Conservation (phyloP, 2,797 vertebrate species). For the Muscicapa comitata region DNA sequence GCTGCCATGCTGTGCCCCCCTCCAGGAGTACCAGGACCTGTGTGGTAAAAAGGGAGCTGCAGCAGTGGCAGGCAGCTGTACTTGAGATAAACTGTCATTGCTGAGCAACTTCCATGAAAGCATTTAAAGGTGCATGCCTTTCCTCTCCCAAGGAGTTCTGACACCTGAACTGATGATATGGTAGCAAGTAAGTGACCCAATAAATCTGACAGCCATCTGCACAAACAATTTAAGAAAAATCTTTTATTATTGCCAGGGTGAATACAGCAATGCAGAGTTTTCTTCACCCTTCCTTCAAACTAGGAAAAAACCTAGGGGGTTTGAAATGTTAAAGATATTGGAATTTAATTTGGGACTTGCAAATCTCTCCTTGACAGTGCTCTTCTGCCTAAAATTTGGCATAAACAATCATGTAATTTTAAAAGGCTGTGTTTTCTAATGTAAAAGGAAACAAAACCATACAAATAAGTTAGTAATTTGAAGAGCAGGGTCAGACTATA, state of each 20-base stretch:
- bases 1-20: neutral
- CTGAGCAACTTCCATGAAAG: neutral
- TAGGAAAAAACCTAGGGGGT: neutral
- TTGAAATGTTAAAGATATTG: neutral
- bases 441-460: neutral
- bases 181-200: neutral
- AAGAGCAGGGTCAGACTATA: neutral
- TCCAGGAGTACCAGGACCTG: neutral
- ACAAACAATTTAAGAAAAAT: neutral
- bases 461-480: neutral
- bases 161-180: neutral
- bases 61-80: accelerated
- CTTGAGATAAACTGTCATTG: neutral
- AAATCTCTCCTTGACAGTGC: neutral
- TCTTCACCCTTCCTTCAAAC: neutral
- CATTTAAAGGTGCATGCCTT: neutral
- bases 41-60: neutral
- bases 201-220: neutral
- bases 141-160: neutral
- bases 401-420: neutral
- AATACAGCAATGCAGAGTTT: neutral
- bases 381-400: neutral
- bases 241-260: neutral
- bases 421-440: neutral
- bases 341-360: neutral